Evolutionary conservation across 2,797 vertebrate genomes (phyloP), one percentile per base, ranked within the genome.

Genomic region (Nyctalus aviator): DNA sequence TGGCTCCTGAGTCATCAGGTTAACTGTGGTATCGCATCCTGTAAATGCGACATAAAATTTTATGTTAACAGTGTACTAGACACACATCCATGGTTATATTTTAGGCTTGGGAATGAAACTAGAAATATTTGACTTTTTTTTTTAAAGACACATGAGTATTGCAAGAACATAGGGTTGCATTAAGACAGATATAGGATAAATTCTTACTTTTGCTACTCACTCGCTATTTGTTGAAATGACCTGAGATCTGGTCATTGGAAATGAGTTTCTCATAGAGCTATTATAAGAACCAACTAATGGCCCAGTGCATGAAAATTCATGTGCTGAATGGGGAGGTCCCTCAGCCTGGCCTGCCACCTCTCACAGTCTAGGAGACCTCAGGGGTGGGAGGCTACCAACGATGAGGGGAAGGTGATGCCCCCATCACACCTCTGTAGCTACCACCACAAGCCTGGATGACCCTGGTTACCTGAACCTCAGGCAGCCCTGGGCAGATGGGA

Each of bases 361-460:
- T 53, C 50, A 20, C 50, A 53, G 18, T 55, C 20, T 3, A 4
- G 53, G 53, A 21, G 53, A 5, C 53, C 50, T 50, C 50, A 50
- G 50, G 15, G 17, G 0, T 2, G 15, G 17, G 50, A 50, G 50
- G 17, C 17, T 17, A 50, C 50, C 17, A 18, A 7, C 0, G 1
- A 55, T 55, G 20, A 55, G 53, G 20, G 53, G 53, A 55, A 55
- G 53, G 53, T 8, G 8, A 55, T 2, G 3, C 20, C 53, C 20
- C 8, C 53, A 55, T 55, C 53, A 23, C 8, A 55, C 20, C 2
- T 55, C 20, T 55, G 3, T 20, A 9, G 53, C 53, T 55, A 8
- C 53, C 53, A 55, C 53, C 3, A 9, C 53, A 55, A 55, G 20
- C 20, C 21, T 23, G 53, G 53, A 8, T 3, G 53, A 21, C 53